Percentiles rank a stretch among this genome's conserved stretches.
phyloP scores from a whole-genome alignment of 2,797 vertebrate species.

The Falco naumanni region DNA sequence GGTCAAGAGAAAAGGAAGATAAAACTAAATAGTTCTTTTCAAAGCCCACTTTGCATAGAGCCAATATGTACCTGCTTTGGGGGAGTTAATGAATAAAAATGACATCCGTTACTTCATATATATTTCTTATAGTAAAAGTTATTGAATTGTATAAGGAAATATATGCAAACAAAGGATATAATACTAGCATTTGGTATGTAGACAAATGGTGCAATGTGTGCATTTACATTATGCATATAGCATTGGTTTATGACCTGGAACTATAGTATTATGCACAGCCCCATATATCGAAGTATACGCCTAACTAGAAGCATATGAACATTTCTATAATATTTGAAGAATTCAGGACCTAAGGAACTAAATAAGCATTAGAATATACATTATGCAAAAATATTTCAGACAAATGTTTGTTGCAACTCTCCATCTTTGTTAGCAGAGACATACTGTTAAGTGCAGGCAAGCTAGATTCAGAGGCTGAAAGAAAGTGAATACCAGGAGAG shows the following conservation, averaged over 20 bases:
- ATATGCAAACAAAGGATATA: not conserved
- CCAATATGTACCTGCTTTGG: not conserved
- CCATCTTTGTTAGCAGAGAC: not conserved
- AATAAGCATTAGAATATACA: not conserved
- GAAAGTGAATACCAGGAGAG: not conserved
- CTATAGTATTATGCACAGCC: not conserved
- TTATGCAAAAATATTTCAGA: not conserved
- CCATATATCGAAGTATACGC: not conserved
- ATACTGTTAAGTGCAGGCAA: not conserved
- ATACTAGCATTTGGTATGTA: not conserved
- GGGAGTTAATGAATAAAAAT: constrained; percentile 17
- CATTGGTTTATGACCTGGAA: not conserved
- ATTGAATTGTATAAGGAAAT: not conserved
- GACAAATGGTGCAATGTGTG: not conserved
- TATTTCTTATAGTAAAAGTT: not conserved
- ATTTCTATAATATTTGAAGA: not conserved
- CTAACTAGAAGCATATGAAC: not conserved
- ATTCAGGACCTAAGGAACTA: not conserved
- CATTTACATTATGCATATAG: not conserved
- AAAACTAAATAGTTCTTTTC: constrained; percentile 59
- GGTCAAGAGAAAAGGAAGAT: constrained; percentile 9
- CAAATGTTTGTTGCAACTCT: not conserved
- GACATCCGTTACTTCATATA: not conserved
- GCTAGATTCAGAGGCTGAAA: not conserved
- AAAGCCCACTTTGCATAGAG: constrained; percentile 45